These are phyloP conservation scores for Lepidocyrtinus sp. DNA, from an alignment of 2,888 invertebrate genomes.

Conservation along the genomic window DNA sequence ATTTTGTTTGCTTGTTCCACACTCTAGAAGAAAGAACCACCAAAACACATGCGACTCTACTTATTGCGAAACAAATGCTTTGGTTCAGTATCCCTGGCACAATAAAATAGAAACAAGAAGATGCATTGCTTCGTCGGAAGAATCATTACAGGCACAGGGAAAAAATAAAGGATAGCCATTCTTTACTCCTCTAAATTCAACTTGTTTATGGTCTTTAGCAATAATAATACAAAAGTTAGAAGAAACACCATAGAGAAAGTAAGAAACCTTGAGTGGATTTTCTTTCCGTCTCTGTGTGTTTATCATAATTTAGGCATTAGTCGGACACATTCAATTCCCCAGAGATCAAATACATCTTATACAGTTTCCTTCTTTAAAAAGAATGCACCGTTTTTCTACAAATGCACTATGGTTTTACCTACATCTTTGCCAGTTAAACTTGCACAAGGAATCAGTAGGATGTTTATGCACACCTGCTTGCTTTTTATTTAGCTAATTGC, in stretches of 20 bases:
- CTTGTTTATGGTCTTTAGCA: constrained; percentile 32
- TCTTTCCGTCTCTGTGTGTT: constrained; percentile 55
- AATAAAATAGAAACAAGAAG: constrained; percentile 18
- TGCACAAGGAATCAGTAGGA: background rate
- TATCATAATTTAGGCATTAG: constrained; percentile 70
- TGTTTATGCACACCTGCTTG: background rate
- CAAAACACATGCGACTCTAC: background rate
- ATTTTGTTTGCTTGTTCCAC: background rate
- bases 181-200: no score
- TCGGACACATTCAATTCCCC: constrained; percentile 67
- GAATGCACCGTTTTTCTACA: background rate
- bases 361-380: constrained; percentile 33
- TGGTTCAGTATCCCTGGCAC: background rate
- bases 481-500: background rate
- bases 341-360: constrained; percentile 66
- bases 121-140: constrained; percentile 28
- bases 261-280: constrained; percentile 47
- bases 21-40: background rate
- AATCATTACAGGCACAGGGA: constrained; percentile 42
- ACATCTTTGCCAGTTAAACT: no score
- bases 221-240: constrained; percentile 45
- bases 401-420: no score
- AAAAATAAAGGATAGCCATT: constrained; percentile 21
- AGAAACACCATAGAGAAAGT: no score
- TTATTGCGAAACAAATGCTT: background rate